Evolutionary conservation across 64 coral and sea anemone genomes (phyloP), one percentile per base, ranked within the genome.

Genomic region (Montipora capricornis): DNA sequence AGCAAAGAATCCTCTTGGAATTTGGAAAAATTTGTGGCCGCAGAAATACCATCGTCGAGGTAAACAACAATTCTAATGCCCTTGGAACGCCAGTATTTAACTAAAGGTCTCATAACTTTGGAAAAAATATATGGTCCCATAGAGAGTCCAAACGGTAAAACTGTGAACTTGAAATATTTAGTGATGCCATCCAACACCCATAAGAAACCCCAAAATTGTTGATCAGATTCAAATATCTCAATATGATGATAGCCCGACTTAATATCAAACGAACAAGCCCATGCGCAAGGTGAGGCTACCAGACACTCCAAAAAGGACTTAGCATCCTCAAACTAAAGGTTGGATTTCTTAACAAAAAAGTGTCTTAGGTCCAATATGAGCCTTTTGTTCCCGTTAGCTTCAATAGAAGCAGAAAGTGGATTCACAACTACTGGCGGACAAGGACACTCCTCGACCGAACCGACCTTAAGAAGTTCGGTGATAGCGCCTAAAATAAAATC

Each of bases 111-210:
- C 69, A 84, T 74, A 68, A 92, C 68, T 75, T 92, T 92, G 17
- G 90, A 58, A 84, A 92, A 92, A 92, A 84, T 84, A 71, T 84
- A 84, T 19, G 66, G 80, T 26, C 90, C 90, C 20, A 52, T 13
- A 16, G 80, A 74, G 16, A 82, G 47, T 47, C 89, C 62, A 51
- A 91, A 91, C 53, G 89, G 77, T 73, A 91, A 37, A 73, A 87
- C 84, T 19, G 84, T 87, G 20, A 87, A 87, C 59, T 74, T 73
- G 68, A 87, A 74, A 74, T 74, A 87, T 16, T 87, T 87, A 1
- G 14, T 17, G 8, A 74, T 67, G 4, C 84, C 68, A 51, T 46
- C 14, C 5, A 69, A 85, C 52, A 57, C 52, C 52, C 52, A 57
- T 57, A 2, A 57, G 2, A 57, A 57, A 57, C 52, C 52, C 52